Base-by-base conservation (phyloP, 2,113 vertebrate genomes). In the Clarias magur region DNA sequence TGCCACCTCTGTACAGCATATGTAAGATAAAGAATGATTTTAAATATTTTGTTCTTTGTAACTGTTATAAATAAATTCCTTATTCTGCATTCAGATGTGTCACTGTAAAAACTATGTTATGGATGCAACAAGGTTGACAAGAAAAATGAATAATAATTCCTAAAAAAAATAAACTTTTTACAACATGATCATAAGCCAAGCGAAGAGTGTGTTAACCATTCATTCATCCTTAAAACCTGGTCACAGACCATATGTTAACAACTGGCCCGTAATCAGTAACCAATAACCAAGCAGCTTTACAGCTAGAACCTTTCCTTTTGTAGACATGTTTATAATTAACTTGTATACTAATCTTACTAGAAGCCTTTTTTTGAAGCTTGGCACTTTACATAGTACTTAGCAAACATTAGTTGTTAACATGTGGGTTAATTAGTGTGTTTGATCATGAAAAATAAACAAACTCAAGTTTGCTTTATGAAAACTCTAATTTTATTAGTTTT, bases 1-100 rank as follows among this genome's bases (percentile, higher is more conserved):
- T 94, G 95, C 94, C 96, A 95, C 96, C 93, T 96, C 94, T 99
- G 97, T 98, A 98, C 97, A 98, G 97, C 95, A 93, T 94, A 95
- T 97, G 96, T 97, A 96, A 98, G 90, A 97, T 96, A 97, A 87
- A 93, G 95, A 93, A 93, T 91, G 92, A 91, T 94, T 94, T 92
- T 62, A 94, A 92, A 93, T 93, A 92, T 94, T 93, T 93, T 93
- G 90, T 92, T 93, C 93, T 94, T 95, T 95, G 93, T 93, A 89
- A 94, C 89, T 92, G 93, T 93, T 92, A 91, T 88, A 88, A 95
- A 95, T 95, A 95, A 95, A 95, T 94, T 91, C 95, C 94, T 94
- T 95, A 95, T 93, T 91, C 89, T 91, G 82, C 86, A 91, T 90
- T 93, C 91, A 68, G 34, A 21, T 53, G 16, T 63, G 79, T 63